Percentiles rank a stretch among this genome's conserved stretches.
Conservation (phyloP, 2,113 vertebrate genomes). For the Trematomus loennbergii region DNA sequence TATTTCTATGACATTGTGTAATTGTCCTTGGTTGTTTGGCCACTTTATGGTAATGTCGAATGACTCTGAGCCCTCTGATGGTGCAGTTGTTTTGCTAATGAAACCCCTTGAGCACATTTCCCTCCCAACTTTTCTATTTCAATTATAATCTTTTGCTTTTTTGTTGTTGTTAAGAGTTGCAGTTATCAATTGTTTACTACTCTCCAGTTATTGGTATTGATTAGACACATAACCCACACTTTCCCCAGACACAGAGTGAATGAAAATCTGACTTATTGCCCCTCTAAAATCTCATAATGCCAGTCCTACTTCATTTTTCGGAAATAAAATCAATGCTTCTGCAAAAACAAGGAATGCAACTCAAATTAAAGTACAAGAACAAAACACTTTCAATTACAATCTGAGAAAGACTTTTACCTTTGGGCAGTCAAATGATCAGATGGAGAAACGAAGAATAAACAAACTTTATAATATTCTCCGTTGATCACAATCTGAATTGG, state of each 20-base stretch:
- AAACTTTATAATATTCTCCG: neutral
- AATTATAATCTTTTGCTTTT: neutral
- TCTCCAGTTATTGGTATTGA: slow-evolving; percentile 6
- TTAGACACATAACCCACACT: neutral
- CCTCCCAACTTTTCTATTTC: too few relatives aligned
- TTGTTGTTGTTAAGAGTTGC: too few relatives aligned
- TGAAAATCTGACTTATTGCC: neutral
- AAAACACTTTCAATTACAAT: neutral
- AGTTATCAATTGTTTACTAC: too few relatives aligned
- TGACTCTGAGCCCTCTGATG: too few relatives aligned
- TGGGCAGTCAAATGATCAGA: neutral
- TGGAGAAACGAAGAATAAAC: too few relatives aligned
- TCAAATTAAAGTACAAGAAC: neutral
- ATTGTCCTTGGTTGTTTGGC: too few relatives aligned
- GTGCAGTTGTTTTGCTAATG: too few relatives aligned
- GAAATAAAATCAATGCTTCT: slow-evolving; percentile 1
- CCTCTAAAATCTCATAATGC: neutral
- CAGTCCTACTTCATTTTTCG: neutral
- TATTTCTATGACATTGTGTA: too few relatives aligned
- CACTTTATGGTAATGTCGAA: too few relatives aligned
- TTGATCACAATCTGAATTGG: neutral
- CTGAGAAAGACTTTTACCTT: neutral
- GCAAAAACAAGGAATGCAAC: neutral
- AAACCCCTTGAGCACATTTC: too few relatives aligned
- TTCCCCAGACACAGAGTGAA: neutral